Conservation (phyloP, 2,797 vertebrate species). For the Percopsis omiscomaycus region DNA sequence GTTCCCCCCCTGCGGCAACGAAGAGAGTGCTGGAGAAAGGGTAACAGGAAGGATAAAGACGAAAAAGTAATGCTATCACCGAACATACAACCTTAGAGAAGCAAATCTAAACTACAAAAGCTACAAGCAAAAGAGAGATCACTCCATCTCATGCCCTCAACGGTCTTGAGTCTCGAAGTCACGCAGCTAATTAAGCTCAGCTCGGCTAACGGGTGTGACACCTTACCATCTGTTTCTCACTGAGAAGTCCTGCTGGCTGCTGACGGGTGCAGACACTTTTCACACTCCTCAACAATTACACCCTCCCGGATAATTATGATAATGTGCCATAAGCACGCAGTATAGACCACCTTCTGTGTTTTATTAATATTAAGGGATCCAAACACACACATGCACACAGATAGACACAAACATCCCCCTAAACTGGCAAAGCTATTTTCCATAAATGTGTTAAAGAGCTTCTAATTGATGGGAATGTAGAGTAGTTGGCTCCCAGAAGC, state of each 20-base stretch:
- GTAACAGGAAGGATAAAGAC: neutral
- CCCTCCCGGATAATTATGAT: conserved; percentile 57
- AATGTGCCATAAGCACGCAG: conserved; percentile 53
- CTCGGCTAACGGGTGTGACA: conserved; percentile 25
- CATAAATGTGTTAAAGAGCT: conserved; percentile 53
- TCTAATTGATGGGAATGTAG: conserved; percentile 54
- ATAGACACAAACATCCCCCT: conserved; percentile 35
- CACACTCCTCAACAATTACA: conserved; percentile 63
- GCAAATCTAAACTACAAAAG: neutral
- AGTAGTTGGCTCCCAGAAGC: conserved; percentile 24
- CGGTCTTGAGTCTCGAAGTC: conserved; percentile 2
- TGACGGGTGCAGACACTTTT: conserved; percentile 25
- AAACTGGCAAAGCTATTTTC: conserved; percentile 46
- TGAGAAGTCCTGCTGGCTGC: conserved; percentile 44
- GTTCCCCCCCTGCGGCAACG: conserved; percentile 13
- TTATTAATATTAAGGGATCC: conserved; percentile 11
- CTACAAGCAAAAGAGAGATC: neutral
- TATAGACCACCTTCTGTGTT: conserved; percentile 38
- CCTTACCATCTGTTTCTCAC: conserved; percentile 32
- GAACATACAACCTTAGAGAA: too few species aligned
- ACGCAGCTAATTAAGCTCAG: conserved; percentile 17
- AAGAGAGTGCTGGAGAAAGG: conserved; percentile 9
- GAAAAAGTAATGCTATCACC: conserved; percentile 21
- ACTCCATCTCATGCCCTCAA: neutral
- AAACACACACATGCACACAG: conserved; percentile 18